Evolutionary conservation across 2,888 invertebrate species (phyloP).

Genomic region (Cerceris rybyensis): DNA sequence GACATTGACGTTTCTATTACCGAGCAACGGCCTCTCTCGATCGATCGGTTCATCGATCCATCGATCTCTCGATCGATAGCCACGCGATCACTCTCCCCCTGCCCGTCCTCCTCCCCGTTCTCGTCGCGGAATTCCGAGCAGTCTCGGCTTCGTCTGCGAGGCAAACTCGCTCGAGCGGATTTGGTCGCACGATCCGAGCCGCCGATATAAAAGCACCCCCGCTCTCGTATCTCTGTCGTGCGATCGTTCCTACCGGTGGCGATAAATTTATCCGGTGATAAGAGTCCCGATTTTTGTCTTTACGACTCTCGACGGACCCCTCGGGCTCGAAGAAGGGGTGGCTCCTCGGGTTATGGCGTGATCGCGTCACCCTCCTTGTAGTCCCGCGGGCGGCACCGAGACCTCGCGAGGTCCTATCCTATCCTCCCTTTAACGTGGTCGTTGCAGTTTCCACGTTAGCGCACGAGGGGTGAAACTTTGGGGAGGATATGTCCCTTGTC

Average conservation of each 20-base stretch:
- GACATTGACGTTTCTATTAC: conserved; percentile 67
- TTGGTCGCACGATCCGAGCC: conserved; percentile 39
- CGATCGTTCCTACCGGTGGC: conserved; percentile 44
- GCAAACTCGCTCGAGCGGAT: too few species aligned
- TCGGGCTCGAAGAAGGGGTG: conserved; percentile 56
- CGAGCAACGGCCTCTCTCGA: conserved; percentile 3
- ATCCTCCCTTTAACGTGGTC: too few species aligned
- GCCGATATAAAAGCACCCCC: conserved; percentile 36
- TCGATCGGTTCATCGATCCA: not conserved
- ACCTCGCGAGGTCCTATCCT: not conserved
- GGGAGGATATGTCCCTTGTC: conserved; percentile 22
- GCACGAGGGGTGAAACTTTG: too few species aligned
- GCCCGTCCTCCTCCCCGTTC: too few species aligned
- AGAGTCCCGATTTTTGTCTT: conserved; percentile 76
- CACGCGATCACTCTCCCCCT: too few species aligned
- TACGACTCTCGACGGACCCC: conserved; percentile 69
- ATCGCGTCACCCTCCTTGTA: conserved; percentile 54
- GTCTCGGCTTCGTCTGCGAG: too few species aligned
- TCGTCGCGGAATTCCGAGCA: too few species aligned
- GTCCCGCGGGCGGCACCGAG: not conserved
- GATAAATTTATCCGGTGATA: conserved; percentile 76
- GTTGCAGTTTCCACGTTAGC: too few species aligned
- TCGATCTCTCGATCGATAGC: too few species aligned
- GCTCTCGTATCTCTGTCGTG: conserved; percentile 15
- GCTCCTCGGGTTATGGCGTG: conserved; percentile 69